These are phyloP conservation scores for Notarius lentiginosus DNA, from an alignment of 2,113 vertebrate species.

Conservation along the genomic window DNA sequence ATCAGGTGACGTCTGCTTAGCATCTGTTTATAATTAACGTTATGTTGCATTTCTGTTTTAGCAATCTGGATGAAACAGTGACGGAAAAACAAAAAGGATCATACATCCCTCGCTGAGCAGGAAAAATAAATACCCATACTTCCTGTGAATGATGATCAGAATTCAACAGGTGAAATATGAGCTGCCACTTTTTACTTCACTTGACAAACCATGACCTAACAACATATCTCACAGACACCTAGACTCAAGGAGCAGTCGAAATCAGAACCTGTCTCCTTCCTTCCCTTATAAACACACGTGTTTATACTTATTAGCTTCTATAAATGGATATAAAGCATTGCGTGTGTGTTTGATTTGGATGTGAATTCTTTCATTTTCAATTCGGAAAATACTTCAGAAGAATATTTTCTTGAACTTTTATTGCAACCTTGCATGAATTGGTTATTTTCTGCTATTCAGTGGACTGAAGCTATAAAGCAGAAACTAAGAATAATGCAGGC, in stretches of 20 bases:
- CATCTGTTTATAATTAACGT: slow-evolving; percentile 7
- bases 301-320: not conserved
- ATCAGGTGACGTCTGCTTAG: not conserved
- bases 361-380: slow-evolving; percentile 11
- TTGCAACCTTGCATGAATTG: slow-evolving; percentile 10
- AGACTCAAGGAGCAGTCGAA: not conserved
- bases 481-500: slow-evolving; percentile 41
- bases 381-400: not conserved
- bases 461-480: slow-evolving; percentile 35
- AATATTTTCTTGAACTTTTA: slow-evolving; percentile 28
- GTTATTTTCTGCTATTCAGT: slow-evolving; percentile 37
- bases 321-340: not conserved
- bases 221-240: not conserved
- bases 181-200: slow-evolving; percentile 7
- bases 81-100: not conserved
- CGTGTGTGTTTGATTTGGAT: not conserved
- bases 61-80: not conserved
- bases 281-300: not conserved
- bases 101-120: not conserved
- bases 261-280: not conserved
- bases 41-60: not conserved
- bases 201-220: not conserved
- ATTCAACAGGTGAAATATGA: slow-evolving; percentile 39
- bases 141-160: slow-evolving; percentile 8
- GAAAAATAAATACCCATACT: not conserved